Evolutionary conservation across 2,113 vertebrate species (phyloP), one percentile per base, ranked within the genome.

Genomic region (Microtus pennsylvanicus): DNA sequence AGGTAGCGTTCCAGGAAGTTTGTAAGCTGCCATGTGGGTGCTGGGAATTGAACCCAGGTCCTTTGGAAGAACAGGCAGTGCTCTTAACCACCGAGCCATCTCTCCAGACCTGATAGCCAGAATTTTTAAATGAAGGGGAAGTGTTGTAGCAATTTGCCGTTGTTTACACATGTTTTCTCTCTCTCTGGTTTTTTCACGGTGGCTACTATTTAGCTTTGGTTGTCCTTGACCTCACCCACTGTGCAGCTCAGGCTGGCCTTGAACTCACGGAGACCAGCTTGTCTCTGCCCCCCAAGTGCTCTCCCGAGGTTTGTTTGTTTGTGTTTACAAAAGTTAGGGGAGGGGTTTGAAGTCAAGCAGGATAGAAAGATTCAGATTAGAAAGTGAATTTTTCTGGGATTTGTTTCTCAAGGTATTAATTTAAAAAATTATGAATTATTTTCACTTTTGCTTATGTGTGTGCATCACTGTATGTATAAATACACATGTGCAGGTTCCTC

Each of bases 311-410:
- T 38, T 63, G 55, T 61, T 63, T 69, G 24, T 74, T 85, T 63
- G 67, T 94, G 19, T 85, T 69, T 63, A 80, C 2, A 74, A 42
- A 92, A 74, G 33, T 77, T 65, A 26, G 22, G 75, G 69, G 19
- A 67, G 76, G n/a, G 33, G 35, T 75, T 77, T 67, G 72, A 11
- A 92, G 86, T 88, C 38, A 87, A 81, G 12, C 61, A 50, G 2
- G 76, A n/a, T 14, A 65, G 78, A 89, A 89, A 63, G 10, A 42
- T 63, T 19, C 28, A 90, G 47, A 58, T 35, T 78, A 87, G 50
- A 90, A 96, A 61, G 58, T 72, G 26, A 91, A 90, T 74, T 26
- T 80, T 22, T 76, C 42, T 93, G 85, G 75, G 61, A 82, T 91
- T 80, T 8, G 91, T n/a, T 90, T 28, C 19, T 9, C 38, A n/a